These are phyloP conservation scores for Oithona nana DNA, from an alignment of 2,888 invertebrate genomes.

Conservation along the genomic window DNA sequence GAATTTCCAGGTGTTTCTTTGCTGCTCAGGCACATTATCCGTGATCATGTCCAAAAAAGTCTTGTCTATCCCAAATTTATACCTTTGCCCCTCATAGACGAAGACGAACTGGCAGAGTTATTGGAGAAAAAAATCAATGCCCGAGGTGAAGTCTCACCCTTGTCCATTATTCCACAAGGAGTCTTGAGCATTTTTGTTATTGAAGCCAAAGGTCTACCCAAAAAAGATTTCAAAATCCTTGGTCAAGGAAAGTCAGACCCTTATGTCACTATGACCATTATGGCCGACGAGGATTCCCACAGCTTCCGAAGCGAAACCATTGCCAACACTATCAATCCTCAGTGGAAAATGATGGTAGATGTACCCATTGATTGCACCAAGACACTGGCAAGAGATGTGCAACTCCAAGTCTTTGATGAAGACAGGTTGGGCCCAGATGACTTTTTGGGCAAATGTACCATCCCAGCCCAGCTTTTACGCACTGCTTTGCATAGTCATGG, in stretches of 20 bases:
- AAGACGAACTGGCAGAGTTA: background rate
- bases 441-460: constrained; percentile 5
- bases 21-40: background rate
- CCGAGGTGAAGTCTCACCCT: background rate
- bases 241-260: constrained; percentile 6
- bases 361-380: constrained; percentile 6
- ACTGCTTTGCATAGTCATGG: background rate
- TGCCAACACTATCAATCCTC: background rate
- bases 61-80: constrained; percentile 2
- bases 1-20: constrained; percentile 6
- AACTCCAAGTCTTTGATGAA: background rate
- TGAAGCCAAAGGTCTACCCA: constrained; percentile 5
- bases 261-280: background rate
- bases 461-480: background rate
- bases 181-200: background rate
- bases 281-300: background rate
- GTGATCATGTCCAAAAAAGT: background rate
- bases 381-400: background rate
- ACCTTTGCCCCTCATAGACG: background rate
- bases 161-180: background rate
- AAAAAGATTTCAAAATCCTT: background rate
- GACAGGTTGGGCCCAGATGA: constrained; percentile 2
- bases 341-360: constrained; percentile 1
- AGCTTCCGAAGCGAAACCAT: constrained; percentile 1
- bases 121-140: background rate